phyloP scores from a whole-genome alignment of 2,888 invertebrate genomes.

The Sesia apiformis region DNA sequence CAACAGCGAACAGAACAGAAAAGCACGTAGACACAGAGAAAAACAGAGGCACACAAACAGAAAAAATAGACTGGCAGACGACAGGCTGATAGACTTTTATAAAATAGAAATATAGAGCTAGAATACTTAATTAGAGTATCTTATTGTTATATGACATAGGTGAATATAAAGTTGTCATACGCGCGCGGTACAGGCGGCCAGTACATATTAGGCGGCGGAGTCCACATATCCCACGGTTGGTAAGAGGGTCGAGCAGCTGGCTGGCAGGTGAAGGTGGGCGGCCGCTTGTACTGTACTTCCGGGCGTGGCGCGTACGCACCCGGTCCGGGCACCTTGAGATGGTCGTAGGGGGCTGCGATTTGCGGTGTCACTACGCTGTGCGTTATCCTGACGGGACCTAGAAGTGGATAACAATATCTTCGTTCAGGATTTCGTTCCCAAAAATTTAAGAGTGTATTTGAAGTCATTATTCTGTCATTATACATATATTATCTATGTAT shows the following conservation, averaged over 20 bases:
- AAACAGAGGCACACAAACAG: no score
- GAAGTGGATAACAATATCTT: background rate
- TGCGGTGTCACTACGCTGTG: constrained; percentile 33
- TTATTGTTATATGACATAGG: no score
- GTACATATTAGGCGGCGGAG: constrained; percentile 57
- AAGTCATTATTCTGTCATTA: background rate
- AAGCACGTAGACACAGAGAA: no score
- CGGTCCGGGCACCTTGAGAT: constrained; percentile 37
- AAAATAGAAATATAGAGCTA: no score
- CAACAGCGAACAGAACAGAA: no score
- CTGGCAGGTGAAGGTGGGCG: constrained; percentile 41
- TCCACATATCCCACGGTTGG: constrained; percentile 47
- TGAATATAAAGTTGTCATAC: constrained; percentile 16
- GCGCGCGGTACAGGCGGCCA: constrained; percentile 33
- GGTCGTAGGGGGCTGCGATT: constrained; percentile 19
- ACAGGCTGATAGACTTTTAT: no score
- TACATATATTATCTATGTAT: background rate
- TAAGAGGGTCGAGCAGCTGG: constrained; percentile 33
- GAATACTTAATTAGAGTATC: no score
- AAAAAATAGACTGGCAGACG: no score
- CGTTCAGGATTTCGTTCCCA: background rate
- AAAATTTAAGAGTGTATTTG: no score
- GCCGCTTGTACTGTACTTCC: constrained; percentile 20
- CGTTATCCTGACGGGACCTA: constrained; percentile 32
- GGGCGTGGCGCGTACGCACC: constrained; percentile 27